Base-by-base conservation (phyloP, 1,140 invertebrate genomes). In the Neodiprion virginianus region DNA sequence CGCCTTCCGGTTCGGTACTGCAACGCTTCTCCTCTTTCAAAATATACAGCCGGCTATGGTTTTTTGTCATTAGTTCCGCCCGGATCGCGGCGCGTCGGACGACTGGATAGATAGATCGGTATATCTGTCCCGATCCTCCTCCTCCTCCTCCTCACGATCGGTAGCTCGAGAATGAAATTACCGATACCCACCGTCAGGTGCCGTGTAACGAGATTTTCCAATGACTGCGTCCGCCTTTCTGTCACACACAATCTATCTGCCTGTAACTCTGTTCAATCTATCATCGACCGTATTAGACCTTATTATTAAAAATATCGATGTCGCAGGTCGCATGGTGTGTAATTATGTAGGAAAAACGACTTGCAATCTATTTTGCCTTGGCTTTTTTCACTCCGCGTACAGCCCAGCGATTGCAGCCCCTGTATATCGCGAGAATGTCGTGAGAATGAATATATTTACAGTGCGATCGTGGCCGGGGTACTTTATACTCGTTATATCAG, bases 61-160 rank as follows among this genome's bases (percentile, higher is more conserved):
- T 61, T 61, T 72, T 78, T 61, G 79, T 80, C 84, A 85, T 86
- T 86, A 83, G 85, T 86, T 86, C 83, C 85, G 81, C 81, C 77
- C 81, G 76, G 82, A 79, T 61, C 78, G 78, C 80, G 72, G 75
- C 53, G 53, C 11, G 53, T 17, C 53, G 53, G 53, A 61, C n/a
- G 53, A 61, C 4, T 17, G 14, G 11, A 61, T 17, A 12, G 11
- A 12, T 17, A 12, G 53, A 61, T 14, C 4, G 53, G 7, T 61
- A 12, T 17, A 40, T 17, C 53, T 17, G 8, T 61, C 53, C 53
- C 8, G 53, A 17, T 61, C 53, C 3, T 40, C 28, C 28, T 40
- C 28, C 28, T 40, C 28, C 28, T 40, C 28, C 28, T 61, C 53
- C n/a, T 61, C 11, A 61, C 53, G 14, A 21, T 69, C 67, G 11